Percentiles rank a stretch among this genome's conserved stretches.
Conservation (phyloP, 1,140 invertebrate genomes). For the Popillia japonica region DNA sequence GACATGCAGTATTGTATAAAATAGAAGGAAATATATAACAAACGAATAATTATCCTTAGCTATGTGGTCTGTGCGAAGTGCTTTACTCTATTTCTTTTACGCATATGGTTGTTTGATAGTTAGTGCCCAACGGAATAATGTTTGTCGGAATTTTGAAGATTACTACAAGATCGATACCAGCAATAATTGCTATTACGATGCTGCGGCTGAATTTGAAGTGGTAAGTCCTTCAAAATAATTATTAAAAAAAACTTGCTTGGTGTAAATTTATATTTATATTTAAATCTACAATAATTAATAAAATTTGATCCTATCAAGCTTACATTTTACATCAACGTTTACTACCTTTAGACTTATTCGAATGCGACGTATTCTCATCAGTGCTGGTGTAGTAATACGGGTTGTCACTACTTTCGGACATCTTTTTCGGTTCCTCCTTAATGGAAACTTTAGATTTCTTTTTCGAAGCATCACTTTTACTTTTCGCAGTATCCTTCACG, state of each 20-base stretch:
- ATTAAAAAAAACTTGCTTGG: too few relatives aligned
- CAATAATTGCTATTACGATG: conserved; percentile 57
- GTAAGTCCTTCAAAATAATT: conserved; percentile 48
- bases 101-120: not conserved
- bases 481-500: not conserved
- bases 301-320: too few relatives aligned
- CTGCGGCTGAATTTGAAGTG: conserved; percentile 54
- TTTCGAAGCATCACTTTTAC: not conserved
- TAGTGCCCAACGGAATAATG: conserved; percentile 51
- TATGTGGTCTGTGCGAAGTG: conserved; percentile 32
- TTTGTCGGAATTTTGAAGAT: conserved; percentile 56
- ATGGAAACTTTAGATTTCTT: not conserved
- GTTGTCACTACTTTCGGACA: not conserved
- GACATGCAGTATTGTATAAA: conserved; percentile 35
- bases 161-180: conserved; percentile 56
- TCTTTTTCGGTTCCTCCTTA: not conserved
- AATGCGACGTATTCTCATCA: conserved; percentile 25
- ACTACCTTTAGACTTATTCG: conserved; percentile 6
- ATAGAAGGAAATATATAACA: conserved; percentile 1
- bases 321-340: not conserved
- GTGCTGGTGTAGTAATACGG: conserved; percentile 38
- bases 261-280: not conserved
- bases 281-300: not conserved
- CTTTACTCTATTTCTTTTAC: not conserved
- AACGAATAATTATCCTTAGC: conserved; percentile 18